Conservation (phyloP, 2,888 invertebrate species). For the Noctua fimbriata region DNA sequence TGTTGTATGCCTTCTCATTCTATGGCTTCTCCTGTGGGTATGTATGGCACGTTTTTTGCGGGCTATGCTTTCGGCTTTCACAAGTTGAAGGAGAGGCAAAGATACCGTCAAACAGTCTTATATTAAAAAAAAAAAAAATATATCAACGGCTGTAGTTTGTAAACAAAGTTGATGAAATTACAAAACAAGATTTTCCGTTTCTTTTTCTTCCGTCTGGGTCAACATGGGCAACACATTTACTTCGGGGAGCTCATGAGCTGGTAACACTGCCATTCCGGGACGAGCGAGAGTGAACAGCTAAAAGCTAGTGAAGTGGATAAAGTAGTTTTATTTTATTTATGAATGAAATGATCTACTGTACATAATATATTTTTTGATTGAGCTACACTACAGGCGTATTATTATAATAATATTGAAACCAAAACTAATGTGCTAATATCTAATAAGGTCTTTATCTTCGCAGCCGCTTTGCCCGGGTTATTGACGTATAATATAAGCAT, state of each 20-base stretch:
- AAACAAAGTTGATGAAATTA: background rate
- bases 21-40: background rate
- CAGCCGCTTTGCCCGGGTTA: conserved; percentile 82
- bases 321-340: conserved; percentile 74
- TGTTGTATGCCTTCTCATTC: background rate
- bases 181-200: background rate
- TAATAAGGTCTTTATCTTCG: conserved; percentile 55
- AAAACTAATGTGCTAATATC: conserved; percentile 35
- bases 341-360: conserved; percentile 75
- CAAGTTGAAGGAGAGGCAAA: background rate
- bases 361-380: conserved; percentile 57
- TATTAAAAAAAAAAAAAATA: too few species aligned
- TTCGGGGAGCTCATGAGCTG: conserved; percentile 16
- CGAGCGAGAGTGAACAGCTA: conserved; percentile 58
- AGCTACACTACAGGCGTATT: conserved; percentile 30
- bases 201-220: background rate
- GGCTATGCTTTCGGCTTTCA: background rate
- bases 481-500: conserved; percentile 84
- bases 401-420: conserved; percentile 30
- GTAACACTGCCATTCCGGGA: conserved; percentile 58
- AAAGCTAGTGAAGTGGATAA: conserved; percentile 58
- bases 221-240: conserved; percentile 14
- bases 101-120: too few species aligned
- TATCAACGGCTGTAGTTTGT: too few species aligned
- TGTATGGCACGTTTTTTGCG: background rate